Conservation (phyloP, 2,888 invertebrate species). For the Hydriomena furcata region DNA sequence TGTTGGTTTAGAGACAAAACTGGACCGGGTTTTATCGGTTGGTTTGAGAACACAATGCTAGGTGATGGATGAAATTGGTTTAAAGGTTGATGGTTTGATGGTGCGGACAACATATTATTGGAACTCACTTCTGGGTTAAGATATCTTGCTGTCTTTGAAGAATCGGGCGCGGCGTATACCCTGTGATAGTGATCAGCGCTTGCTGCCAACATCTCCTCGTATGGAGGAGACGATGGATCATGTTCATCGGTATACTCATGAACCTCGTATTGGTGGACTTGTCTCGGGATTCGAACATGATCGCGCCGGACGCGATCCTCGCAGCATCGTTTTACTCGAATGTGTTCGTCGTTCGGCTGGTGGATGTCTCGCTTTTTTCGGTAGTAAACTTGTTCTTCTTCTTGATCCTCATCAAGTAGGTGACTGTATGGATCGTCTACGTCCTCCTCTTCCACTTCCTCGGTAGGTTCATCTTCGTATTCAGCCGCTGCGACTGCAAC, state of each 20-base stretch:
- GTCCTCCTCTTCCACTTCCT: constrained; percentile 28
- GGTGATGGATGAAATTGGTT: constrained; percentile 16
- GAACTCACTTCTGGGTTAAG: constrained; percentile 34
- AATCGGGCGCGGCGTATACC: constrained; percentile 51
- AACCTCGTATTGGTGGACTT: constrained; percentile 73
- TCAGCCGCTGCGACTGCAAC: constrained; percentile 48
- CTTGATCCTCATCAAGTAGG: constrained; percentile 54
- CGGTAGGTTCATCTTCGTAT: constrained; percentile 12
- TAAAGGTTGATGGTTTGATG: constrained; percentile 19
- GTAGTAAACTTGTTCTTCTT: constrained; percentile 49
- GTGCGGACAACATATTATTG: constrained; percentile 22
- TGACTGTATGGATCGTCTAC: constrained; percentile 54
- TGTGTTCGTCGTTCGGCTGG: constrained; percentile 60
- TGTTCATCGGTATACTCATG: constrained; percentile 65
- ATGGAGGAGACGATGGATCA: constrained; percentile 55
- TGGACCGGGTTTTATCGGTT: constrained; percentile 3
- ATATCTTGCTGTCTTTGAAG: constrained; percentile 31
- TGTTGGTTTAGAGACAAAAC: constrained; percentile 2
- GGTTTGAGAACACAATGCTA: constrained; percentile 3
- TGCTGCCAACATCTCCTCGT: constrained; percentile 74
- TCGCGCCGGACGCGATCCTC: constrained; percentile 48
- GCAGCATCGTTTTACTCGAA: constrained; percentile 60
- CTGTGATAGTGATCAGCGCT: constrained; percentile 74
- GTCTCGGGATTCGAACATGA: constrained; percentile 53
- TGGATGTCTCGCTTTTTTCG: constrained; percentile 52